Evolutionary conservation across 2,888 invertebrate genomes (phyloP).

Genomic region (Phyllotreta striolata): DNA sequence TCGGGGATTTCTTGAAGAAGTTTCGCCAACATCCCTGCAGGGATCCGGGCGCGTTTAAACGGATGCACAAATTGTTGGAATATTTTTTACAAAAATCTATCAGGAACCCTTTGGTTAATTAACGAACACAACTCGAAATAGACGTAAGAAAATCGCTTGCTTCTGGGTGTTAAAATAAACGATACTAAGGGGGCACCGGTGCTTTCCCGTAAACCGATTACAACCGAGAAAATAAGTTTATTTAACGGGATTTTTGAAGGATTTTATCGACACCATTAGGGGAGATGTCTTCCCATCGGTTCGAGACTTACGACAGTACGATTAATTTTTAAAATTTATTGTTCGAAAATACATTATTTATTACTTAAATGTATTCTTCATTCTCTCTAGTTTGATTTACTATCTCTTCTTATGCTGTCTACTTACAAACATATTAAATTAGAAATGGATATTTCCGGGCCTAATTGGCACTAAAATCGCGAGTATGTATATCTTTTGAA

Average conservation of each 20-base stretch:
- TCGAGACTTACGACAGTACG: too few species aligned
- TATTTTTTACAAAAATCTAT: too few species aligned
- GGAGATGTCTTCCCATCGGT: constrained; percentile 16
- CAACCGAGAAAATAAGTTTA: constrained; percentile 46
- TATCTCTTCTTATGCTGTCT: too few species aligned
- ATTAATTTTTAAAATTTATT: too few species aligned
- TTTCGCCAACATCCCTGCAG: constrained; percentile 30
- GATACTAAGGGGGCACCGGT: constrained; percentile 45
- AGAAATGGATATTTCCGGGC: too few species aligned
- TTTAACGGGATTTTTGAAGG: constrained; percentile 48
- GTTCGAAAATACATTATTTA: too few species aligned
- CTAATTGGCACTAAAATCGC: too few species aligned
- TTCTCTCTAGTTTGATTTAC: too few species aligned
- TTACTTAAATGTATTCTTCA: too few species aligned
- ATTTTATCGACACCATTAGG: constrained; percentile 36
- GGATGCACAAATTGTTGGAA: neutral
- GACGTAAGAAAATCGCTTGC: neutral
- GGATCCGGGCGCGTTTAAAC: constrained; percentile 8
- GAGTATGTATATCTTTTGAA: neutral
- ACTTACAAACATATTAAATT: too few species aligned
- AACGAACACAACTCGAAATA: too few species aligned
- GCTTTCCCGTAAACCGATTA: constrained; percentile 51
- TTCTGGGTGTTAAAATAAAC: constrained; percentile 29
- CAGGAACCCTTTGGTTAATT: neutral
- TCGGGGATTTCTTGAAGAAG: constrained; percentile 24